Evolutionary conservation across 2,888 invertebrate genomes (phyloP).

Genomic region (Anaspis maculata): DNA sequence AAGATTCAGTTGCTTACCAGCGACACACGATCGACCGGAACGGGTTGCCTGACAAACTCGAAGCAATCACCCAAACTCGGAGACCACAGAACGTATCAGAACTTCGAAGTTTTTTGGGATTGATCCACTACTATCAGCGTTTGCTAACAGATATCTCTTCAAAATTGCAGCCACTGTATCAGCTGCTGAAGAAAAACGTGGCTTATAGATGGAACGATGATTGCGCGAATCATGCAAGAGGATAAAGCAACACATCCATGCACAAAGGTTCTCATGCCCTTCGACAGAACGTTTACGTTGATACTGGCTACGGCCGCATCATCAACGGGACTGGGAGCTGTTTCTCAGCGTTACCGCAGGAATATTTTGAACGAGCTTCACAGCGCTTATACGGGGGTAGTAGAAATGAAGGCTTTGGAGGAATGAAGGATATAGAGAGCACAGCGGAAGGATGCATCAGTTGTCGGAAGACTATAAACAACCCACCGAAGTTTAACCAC

Average conservation of each 20-base stretch:
- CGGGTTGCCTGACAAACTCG: constrained; percentile 1
- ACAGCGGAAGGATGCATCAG: constrained; percentile 14
- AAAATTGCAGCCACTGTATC: constrained; percentile 1
- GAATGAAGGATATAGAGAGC: constrained; percentile 19
- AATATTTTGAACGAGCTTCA: constrained; percentile 3
- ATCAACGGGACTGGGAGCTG: constrained; percentile 28
- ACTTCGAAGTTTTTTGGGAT: constrained; percentile 2
- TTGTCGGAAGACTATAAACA: constrained; percentile 10
- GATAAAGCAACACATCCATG: constrained; percentile 15
- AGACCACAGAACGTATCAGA: constrained; percentile 3
- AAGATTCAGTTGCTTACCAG: not conserved
- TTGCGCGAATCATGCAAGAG: not conserved
- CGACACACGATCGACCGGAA: not conserved
- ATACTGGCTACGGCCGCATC: constrained; percentile 31
- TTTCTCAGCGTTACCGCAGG: constrained; percentile 8
- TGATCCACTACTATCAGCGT: constrained; percentile 2
- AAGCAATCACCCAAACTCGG: not conserved
- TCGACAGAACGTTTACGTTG: constrained; percentile 20
- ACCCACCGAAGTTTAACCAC: constrained; percentile 10
- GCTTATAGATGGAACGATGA: not conserved
- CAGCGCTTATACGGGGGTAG: constrained; percentile 3
- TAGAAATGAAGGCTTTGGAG: constrained; percentile 21
- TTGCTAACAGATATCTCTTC: constrained; percentile 4
- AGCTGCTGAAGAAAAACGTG: constrained; percentile 1
- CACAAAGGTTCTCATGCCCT: constrained; percentile 20